phyloP scores from a whole-genome alignment of 2,113 vertebrate species.

The Bambusicola thoracicus region DNA sequence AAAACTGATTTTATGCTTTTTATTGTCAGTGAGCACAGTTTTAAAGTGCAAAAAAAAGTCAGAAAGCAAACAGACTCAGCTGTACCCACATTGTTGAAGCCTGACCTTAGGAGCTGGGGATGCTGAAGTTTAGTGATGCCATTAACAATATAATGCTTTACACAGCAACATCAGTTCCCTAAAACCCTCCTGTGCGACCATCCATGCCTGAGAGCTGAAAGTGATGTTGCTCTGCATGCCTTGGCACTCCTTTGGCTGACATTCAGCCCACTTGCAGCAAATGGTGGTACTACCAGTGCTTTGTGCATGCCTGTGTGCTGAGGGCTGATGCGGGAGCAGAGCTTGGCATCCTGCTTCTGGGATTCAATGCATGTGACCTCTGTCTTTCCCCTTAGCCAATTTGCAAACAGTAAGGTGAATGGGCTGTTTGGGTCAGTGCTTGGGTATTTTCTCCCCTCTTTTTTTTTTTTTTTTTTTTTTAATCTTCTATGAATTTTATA shows the following conservation, averaged over 20 bases:
- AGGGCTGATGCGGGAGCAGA: not conserved
- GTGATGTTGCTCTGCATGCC: fast-evolving
- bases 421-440: not conserved
- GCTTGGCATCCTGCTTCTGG: not conserved
- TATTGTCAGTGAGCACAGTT: not conserved
- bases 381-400: fast-evolving
- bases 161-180: fast-evolving
- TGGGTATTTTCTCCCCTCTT: not conserved
- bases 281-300: not conserved
- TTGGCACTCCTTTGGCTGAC: not conserved
- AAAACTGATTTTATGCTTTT: not conserved
- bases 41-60: not conserved
- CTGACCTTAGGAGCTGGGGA: not conserved
- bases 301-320: not conserved
- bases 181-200: fast-evolving
- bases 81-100: not conserved
- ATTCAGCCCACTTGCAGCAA: not conserved
- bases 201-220: fast-evolving
- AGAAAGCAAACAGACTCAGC: not conserved
- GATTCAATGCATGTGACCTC: fast-evolving
- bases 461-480: not conserved
- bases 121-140: not conserved
- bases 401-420: not conserved
- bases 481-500: not conserved
- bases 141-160: not conserved